Evolutionary conservation across 2,113 vertebrate genomes (phyloP).

Genomic region (Python bivittatus): DNA sequence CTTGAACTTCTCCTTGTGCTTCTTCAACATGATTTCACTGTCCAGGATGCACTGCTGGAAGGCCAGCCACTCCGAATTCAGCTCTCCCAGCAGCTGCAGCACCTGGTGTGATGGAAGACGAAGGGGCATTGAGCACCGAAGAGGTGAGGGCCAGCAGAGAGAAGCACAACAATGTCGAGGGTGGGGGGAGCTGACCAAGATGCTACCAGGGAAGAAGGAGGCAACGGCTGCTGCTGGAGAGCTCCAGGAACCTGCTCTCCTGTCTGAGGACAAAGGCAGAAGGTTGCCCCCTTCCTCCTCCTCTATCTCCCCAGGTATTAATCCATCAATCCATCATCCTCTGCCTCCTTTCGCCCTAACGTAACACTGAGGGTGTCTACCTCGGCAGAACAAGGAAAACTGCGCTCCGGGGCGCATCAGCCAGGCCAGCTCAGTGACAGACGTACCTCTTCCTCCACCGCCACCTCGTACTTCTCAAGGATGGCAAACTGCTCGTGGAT

Average conservation of each 20-base stretch:
- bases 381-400: too few relatives aligned
- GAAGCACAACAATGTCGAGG: too few relatives aligned
- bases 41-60: conserved; percentile 84
- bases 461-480: conserved; percentile 85
- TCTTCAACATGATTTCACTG: conserved; percentile 78
- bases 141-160: background rate
- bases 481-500: conserved; percentile 88
- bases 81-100: conserved; percentile 70
- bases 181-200: too few relatives aligned
- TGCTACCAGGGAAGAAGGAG: too few relatives aligned
- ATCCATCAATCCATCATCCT: too few relatives aligned
- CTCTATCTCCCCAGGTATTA: too few relatives aligned
- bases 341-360: background rate
- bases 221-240: background rate
- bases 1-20: conserved; percentile 84
- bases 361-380: background rate
- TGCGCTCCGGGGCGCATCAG: accelerated
- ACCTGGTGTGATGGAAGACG: conserved; percentile 67
- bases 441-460: conserved; percentile 76
- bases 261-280: too few relatives aligned
- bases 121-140: accelerated
- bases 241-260: background rate
- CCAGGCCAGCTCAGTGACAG: accelerated
- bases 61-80: conserved; percentile 77
- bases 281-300: background rate